phyloP scores from a whole-genome alignment of 2,113 vertebrate genomes.

The Sialia sialis region DNA sequence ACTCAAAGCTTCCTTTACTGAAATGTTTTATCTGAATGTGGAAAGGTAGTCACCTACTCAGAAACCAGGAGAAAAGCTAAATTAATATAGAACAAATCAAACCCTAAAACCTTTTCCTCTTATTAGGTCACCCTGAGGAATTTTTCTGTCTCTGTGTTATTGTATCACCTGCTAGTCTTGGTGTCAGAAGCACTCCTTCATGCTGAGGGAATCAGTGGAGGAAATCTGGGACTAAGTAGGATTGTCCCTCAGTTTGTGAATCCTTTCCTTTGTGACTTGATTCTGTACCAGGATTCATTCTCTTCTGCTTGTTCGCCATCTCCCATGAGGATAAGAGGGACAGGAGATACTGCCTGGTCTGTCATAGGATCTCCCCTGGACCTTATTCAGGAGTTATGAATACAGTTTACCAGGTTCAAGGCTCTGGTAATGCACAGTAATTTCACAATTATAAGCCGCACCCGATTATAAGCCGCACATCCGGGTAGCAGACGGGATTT shows the following conservation, averaged over 20 bases:
- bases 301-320: neutral
- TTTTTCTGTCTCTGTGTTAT: neutral
- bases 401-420: neutral
- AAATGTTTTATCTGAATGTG: neutral
- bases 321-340: neutral
- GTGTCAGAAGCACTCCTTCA: neutral
- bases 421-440: neutral
- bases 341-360: neutral
- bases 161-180: neutral
- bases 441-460: too few relatives aligned
- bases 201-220: neutral
- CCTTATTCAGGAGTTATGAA: neutral
- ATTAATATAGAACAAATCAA: neutral
- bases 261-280: neutral
- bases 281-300: neutral
- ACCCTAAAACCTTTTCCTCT: neutral
- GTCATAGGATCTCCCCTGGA: neutral
- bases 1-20: neutral
- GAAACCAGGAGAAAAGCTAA: neutral
- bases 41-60: neutral
- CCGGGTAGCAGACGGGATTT: too few relatives aligned
- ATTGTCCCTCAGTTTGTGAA: neutral
- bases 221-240: neutral
- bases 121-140: neutral
- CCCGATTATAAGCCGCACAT: too few relatives aligned